Evolutionary conservation across 2,113 vertebrate genomes (phyloP), one percentile per base, ranked within the genome.

Genomic region (Chaenogobius annularis): DNA sequence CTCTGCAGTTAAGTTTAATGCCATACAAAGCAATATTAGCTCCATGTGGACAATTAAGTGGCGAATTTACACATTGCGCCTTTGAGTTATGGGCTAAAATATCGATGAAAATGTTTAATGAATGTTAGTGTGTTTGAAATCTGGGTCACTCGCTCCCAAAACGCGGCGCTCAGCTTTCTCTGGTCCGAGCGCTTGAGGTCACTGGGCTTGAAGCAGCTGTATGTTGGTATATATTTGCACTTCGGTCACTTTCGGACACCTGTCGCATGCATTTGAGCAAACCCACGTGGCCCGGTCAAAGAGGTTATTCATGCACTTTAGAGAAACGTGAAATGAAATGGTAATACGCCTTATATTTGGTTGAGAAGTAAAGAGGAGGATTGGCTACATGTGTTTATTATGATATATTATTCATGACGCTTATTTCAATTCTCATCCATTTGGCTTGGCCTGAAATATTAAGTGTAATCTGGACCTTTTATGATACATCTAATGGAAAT

Each of bases 181-280:
- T 22, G n/a, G 54, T 22, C 50, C 2, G 22, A 15, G 65, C 69
- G 74, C 70, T 66, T 69, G 47, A 66, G 77, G 52, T 66, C 65
- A 23, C 35, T 26, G 22, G 20, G 20, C 69, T 40, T 6, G 0
- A 47, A 63, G 15, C 78, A 40, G 80, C 79, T 82, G 81, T 74
- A 64, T 50, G 63, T 37, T 46, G 40, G 63, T 43, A 15, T 66
- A 47, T 66, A 47, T 46, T 31, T 76, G 79, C 79, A 66, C 83
- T 9, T 1, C 70, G 72, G 71, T 37, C 74, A 19, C 54, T 31
- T 31, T 7, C 23, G 43, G 8, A n/a, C 86, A 89, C 84, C 89
- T 89, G 89, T 85, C 75, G 20, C 83, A 67, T 48, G 76, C 71
- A 79, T 69, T 43, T 72, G 19, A 23, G 54, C 47, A 52, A 76